Conservation (phyloP, 2,113 vertebrate species). For the Narcine bancroftii region DNA sequence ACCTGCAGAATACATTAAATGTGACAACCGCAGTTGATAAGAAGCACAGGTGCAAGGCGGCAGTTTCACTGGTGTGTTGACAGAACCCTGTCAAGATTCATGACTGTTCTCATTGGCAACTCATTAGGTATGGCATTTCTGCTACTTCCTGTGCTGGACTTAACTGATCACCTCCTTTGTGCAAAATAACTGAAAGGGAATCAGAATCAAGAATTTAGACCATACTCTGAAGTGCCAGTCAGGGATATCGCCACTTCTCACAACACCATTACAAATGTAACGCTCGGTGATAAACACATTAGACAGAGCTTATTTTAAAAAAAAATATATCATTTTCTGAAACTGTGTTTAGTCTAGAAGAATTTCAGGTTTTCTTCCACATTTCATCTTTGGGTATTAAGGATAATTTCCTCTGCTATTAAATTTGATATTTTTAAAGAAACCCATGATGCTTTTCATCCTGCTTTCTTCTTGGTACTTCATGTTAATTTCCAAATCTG, state of each 20-base stretch:
- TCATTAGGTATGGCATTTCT: conserved; percentile 46
- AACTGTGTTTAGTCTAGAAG: conserved; percentile 15
- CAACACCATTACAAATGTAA: not conserved
- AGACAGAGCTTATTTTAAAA: not conserved
- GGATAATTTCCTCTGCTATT: conserved; percentile 51
- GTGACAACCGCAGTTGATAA: conserved; percentile 38
- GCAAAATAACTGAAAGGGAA: conserved; percentile 32
- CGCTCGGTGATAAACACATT: not conserved
- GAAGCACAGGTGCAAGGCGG: not conserved
- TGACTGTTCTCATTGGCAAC: conserved; percentile 40
- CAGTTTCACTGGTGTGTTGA: conserved; percentile 40
- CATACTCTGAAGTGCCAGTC: not conserved
- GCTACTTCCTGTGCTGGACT: conserved; percentile 46
- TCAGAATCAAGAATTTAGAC: not conserved
- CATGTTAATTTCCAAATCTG: conserved; percentile 38
- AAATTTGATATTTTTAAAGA: conserved; percentile 53
- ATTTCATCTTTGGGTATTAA: conserved; percentile 52
- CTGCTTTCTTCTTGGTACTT: conserved; percentile 37
- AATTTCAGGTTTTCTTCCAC: conserved; percentile 39
- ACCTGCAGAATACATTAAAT: conserved; percentile 15
- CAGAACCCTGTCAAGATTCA: conserved; percentile 40
- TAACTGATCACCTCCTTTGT: conserved; percentile 44
- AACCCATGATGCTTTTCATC: conserved; percentile 40
- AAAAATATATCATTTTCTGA: not conserved
- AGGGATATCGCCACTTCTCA: not conserved